Base-by-base conservation (phyloP, 2,888 invertebrate genomes). In the Trichopoda pennipes region DNA sequence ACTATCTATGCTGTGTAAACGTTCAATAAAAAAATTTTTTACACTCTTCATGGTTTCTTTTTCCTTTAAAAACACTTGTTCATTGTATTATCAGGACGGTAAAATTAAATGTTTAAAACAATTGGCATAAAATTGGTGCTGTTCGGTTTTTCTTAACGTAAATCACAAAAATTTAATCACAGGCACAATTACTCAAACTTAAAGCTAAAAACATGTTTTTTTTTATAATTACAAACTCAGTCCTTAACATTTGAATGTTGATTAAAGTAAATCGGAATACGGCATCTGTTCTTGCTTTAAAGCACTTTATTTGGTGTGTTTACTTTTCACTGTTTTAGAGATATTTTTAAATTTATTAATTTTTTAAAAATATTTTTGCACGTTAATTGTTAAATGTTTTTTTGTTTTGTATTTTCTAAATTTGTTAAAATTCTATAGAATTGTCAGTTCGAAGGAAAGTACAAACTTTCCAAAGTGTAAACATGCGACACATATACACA, bases 21-120 rank as follows among this genome's bases (percentile, higher is more conserved):
- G 90, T 78, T 91, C 91, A 84, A 88, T 88, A 70, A 91, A 88
- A 85, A 91, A 91, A 85, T 91, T 90, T 85, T 88, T 90, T 14
- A 91, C 91, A 86, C 91, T 90, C 84, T 90, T 91, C 91, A 91
- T 91, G 56, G 58, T 81, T 70, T n/a, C n/a, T n/a, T n/a, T 49
- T 19, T 28, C 32, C 51, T 55, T 42, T 64, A 72, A 28, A 35
- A 35, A 4, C 38, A 66, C 1, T 74, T 47, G 49, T 47, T 32
- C 68, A 68, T n/a, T 47, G 19, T 68, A 14, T 64, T 19, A 61
- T 17, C 14, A 42, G 77, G 81, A 81, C 81, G 81, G 77, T 58
- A 55, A 42, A n/a, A 35, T 28, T 28, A 4, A 60, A 47, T 7
- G 3, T 66, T 66, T 60, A 58, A 21, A 53, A 58, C 28, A 63